Evolutionary conservation across 2,888 invertebrate genomes (phyloP).

Genomic region (Phlogophora meticulosa): DNA sequence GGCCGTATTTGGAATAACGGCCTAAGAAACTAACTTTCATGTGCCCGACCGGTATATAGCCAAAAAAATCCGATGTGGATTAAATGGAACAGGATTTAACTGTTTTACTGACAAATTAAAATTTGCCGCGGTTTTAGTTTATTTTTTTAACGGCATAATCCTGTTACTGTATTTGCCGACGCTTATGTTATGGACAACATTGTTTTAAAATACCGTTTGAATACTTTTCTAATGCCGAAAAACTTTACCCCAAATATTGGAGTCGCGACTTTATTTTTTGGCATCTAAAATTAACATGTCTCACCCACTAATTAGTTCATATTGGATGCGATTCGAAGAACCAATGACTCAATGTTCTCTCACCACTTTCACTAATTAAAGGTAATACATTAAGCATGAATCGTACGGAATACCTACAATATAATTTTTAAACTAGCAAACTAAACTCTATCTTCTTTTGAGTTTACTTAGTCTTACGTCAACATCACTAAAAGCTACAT

Average conservation of each 20-base stretch:
- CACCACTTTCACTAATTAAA: neutral
- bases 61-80: slow-evolving; percentile 57
- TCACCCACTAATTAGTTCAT: neutral
- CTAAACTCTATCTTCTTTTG: neutral
- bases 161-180: slow-evolving; percentile 35
- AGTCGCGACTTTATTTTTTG: neutral
- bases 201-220: slow-evolving; percentile 25
- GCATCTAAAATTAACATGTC: neutral
- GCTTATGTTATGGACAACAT: neutral
- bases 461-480: neutral
- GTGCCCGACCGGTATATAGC: slow-evolving; percentile 61
- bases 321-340: neutral
- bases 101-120: slow-evolving; percentile 38
- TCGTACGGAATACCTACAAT: neutral
- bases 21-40: slow-evolving; percentile 63
- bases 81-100: slow-evolving; percentile 46
- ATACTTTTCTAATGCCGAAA: neutral
- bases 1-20: slow-evolving; percentile 71
- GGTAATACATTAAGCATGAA: neutral
- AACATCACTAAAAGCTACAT: neutral
- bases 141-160: slow-evolving; percentile 44
- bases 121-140: slow-evolving; percentile 25
- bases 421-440: neutral
- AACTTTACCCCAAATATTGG: neutral
- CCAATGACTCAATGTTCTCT: neutral